Base-by-base conservation (phyloP, 37 sponge, comb jelly and placozoan genomes). In the Haliclona indistincta region DNA sequence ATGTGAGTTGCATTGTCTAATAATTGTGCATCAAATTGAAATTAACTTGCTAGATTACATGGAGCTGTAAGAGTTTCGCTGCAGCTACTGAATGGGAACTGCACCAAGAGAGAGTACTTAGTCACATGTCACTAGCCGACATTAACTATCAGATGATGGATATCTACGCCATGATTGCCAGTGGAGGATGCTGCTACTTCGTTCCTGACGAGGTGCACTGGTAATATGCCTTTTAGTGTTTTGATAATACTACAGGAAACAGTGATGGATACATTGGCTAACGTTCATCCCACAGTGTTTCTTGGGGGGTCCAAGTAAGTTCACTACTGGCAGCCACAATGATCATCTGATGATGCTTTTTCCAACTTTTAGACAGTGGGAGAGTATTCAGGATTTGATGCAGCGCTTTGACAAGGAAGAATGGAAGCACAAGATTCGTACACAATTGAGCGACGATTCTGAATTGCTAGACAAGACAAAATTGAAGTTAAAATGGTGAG, bases 221-320 rank as follows among this genome's bases (percentile, higher is more conserved):
- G n/a, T n/a, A n/a, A n/a, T n/a, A n/a, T n/a, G n/a, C n/a, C n/a
- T n/a, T n/a, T n/a, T n/a, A n/a, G n/a, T n/a, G n/a, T n/a, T n/a
- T n/a, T n/a, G n/a, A n/a, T n/a, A n/a, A n/a, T n/a, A n/a, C n/a
- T n/a, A 1, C 43, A 84, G 79, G 95, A 93, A 1, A 81, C 92
- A 36, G 79, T 94, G 38, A 58, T 84, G n/a, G 74, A 90, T 42
- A 96, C 97, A 6, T 54, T 96, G 88, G 66, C 78, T 67, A 94
- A 96, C 45, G 94, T 96, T 41, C 78, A 84, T 1, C 97, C 97
- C 2, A 92, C 93, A 44, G 71, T 88, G 40, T 93, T 96, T 75
- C 70, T 96, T 20, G 97, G 97, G 2, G 97, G 93, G 13, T 94
- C 97, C 19, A 81, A 91, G 87, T 91, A 20, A n/a, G 13, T 47